Base-by-base conservation (phyloP, 64 coral and sea anemone genomes). In the Actinia equina region DNA sequence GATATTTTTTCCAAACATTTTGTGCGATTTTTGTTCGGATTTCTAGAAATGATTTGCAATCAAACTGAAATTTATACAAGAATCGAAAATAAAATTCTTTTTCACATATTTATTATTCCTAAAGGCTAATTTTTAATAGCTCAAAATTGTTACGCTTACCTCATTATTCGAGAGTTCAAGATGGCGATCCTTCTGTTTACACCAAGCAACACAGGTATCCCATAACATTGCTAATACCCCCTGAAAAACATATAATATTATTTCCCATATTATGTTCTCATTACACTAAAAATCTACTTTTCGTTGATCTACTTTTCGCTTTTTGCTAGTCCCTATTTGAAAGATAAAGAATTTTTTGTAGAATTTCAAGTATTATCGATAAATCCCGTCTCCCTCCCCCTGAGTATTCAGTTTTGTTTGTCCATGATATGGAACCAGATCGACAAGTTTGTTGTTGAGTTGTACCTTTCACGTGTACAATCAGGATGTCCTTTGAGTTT, bases 141-240 rank as follows among this genome's bases (percentile, higher is more conserved):
- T 27, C 6, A 71, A 27, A 37, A 71, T 15, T 13, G n/a, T 14
- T 10, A 0, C 2, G 26, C 69, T 74, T 74, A 74, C 69, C 69
- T 74, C 69, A 74, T 74, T 26, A 15, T 42, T 10, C 6, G 14
- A 4, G 37, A 14, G 7, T 71, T 30, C 69, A 74, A 74, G 26
- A 74, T 74, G 69, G 69, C 78, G 4, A 49, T 81, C 78, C 78
- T 65, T 10, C 6, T 81, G 78, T 81, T 81, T 81, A 46, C 78
- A 51, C 18, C 16, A 9, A 3, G 27, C 5, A 22, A 17, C 78
- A 81, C 78, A 81, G 78, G 78, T 9, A 81, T 81, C 78, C 78
- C 78, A 81, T 49, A 44, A 81, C 19, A 52, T 8, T 51, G 6
- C 55, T 52, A 20, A 49, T 6, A 14, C 22, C n/a, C 22, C 15